These are phyloP conservation scores for Heteractis magnifica DNA, from an alignment of 92 coral and sea anemone genomes.

Conservation along the genomic window DNA sequence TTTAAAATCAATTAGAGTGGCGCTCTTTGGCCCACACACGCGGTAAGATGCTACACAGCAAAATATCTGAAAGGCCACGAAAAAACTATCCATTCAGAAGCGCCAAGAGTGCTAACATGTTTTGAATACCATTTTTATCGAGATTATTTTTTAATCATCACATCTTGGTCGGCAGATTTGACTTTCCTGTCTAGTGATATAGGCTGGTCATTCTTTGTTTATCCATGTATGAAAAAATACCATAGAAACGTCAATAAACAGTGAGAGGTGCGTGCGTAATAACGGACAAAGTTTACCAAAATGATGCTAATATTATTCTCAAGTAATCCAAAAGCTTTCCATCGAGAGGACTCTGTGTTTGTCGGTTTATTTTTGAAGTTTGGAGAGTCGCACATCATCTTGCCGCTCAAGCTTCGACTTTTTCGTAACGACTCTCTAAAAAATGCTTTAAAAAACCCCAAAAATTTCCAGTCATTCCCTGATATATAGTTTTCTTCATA, in stretches of 20 bases:
- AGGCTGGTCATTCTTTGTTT: not conserved
- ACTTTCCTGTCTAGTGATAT: too few species aligned
- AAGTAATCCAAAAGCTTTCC: not conserved
- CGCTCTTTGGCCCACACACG: too few species aligned
- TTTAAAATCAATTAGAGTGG: too few species aligned
- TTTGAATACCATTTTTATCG: too few species aligned
- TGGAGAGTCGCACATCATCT: not conserved
- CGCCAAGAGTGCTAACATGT: too few species aligned
- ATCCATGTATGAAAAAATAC: not conserved
- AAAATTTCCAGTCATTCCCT: not conserved
- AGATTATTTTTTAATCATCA: too few species aligned
- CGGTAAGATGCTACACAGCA: too few species aligned
- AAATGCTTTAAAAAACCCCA: not conserved
- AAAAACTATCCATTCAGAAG: too few species aligned
- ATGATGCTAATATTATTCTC: not conserved
- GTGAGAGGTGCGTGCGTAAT: not conserved
- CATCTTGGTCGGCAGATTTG: too few species aligned
- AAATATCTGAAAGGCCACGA: too few species aligned
- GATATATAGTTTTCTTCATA: not conserved
- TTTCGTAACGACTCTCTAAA: not conserved
- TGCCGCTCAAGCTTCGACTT: not conserved
- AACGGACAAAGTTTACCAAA: not conserved
- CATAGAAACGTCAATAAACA: not conserved
- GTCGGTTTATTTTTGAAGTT: not conserved
- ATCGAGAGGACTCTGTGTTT: not conserved